Percentiles rank a stretch among this genome's conserved stretches.
Conservation (phyloP, 2,113 vertebrate species). For the Hyla sarda region DNA sequence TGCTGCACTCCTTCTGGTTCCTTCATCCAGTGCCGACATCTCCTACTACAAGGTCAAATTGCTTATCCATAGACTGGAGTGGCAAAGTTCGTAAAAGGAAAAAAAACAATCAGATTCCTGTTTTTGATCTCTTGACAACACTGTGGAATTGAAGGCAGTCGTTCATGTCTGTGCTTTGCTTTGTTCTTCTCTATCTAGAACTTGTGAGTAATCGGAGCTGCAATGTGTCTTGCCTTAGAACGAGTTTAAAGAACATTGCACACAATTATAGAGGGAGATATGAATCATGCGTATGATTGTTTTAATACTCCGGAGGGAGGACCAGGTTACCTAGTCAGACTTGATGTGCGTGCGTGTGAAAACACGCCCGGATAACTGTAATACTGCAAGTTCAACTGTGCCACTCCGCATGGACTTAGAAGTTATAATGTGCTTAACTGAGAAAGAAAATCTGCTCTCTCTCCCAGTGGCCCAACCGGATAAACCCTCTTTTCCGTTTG, state of each 20-base stretch:
- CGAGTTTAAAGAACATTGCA: constrained; percentile 24
- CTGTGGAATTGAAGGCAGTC: background rate
- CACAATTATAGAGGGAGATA: constrained; percentile 24
- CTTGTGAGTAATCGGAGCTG: background rate
- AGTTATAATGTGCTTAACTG: constrained; percentile 23
- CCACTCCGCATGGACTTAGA: constrained; percentile 22
- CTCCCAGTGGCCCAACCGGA: constrained; percentile 6
- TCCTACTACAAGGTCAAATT: too few relatives aligned
- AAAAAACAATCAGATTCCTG: background rate
- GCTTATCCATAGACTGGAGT: too few relatives aligned
- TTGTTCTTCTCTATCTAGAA: background rate
- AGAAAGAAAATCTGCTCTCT: constrained; percentile 6
- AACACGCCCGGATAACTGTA: constrained; percentile 51
- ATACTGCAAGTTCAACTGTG: constrained; percentile 17
- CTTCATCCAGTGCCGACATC: too few relatives aligned
- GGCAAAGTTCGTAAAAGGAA: too few relatives aligned
- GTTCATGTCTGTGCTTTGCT: background rate
- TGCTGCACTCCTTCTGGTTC: too few relatives aligned
- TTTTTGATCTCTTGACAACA: background rate
- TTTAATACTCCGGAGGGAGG: constrained; percentile 16
- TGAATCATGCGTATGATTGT: constrained; percentile 41
- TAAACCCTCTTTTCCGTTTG: background rate
- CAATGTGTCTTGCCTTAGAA: background rate
- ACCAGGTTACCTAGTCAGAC: constrained; percentile 43
- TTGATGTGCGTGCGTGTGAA: constrained; percentile 52